Evolutionary conservation across 2,113 vertebrate species (phyloP).

Genomic region (Oreochromis aureus): DNA sequence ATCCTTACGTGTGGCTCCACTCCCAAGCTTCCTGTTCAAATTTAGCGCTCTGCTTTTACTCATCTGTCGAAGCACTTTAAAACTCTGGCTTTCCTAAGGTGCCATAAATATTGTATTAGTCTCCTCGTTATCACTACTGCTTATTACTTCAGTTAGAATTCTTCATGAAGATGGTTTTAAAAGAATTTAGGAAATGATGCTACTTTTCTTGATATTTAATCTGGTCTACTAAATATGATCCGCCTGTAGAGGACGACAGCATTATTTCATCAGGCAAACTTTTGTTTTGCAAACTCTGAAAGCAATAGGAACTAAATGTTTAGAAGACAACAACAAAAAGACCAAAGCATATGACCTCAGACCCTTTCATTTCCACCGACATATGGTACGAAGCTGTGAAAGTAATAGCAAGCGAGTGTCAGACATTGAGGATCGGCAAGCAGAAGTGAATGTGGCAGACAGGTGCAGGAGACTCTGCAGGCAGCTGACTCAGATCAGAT

Average conservation of each 20-base stretch:
- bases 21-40: not conserved
- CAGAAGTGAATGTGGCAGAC: not conserved
- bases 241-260: not conserved
- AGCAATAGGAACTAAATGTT: not conserved
- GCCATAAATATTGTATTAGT: not conserved
- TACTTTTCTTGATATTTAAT: not conserved
- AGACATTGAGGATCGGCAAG: not conserved
- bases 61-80: too few species aligned
- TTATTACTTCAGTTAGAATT: not conserved
- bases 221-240: not conserved
- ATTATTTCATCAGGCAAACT: not conserved
- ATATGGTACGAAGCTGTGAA: not conserved
- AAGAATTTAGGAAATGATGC: not conserved
- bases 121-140: not conserved
- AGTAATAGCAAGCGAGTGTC: not conserved
- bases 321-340: not conserved
- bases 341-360: not conserved
- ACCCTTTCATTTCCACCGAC: not conserved
- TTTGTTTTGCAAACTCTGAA: not conserved
- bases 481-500: constrained; percentile 29
- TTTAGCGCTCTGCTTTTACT: not conserved
- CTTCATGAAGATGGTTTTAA: not conserved
- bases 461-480: constrained; percentile 4
- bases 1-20: too few species aligned
- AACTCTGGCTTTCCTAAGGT: not conserved